Base-by-base conservation (phyloP, 2,113 vertebrate genomes). In the Muntiacus muntjak region DNA sequence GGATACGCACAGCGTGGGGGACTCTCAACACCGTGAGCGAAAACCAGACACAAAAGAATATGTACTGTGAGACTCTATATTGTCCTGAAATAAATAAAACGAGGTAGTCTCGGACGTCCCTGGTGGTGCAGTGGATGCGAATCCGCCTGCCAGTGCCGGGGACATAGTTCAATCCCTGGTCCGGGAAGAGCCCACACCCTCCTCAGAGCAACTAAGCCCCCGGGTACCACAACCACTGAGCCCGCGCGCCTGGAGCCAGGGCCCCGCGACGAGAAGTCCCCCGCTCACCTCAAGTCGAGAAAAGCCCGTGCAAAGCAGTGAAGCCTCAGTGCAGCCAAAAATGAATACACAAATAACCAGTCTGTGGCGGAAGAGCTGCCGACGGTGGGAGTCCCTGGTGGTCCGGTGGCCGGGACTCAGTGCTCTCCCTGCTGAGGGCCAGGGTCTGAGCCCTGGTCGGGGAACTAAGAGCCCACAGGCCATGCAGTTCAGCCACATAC, bases 1-100 rank as follows among this genome's bases (percentile, higher is more conserved):
- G 13, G 43, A 71, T 4, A 45, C 1, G 12, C 4, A 2, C 3
- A 30, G 25, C 3, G 5, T 7, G 19, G 45, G 25, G 21, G 43
- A 71, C 5, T 60, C 88, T 91, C 74, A 83, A 62, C 76, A 74
- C 30, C 74, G 45, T 7, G 7, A 76, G 84, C 8, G 14, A 40
- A 17, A 45, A 36, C 92, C 82, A 62, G 45, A 62, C 5, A 15
- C n/a, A 45, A n/a, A 58, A 21, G 30, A 47, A 36, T 9, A 47
- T 4, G 23, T 1, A 57, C 17, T 3, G 21, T 28, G 81, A 87
- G 67, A 43, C 23, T 67, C 55, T 23, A 28, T 19, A 5, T 5
- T 28, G 8, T 52, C 52, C 33, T 17, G 52, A 91, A 86, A 55
- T 50, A 87, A 85, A 54, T 14, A 64, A 94, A 47, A 79, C 0